Evolutionary conservation across 1,140 invertebrate genomes (phyloP).

Genomic region (Atta texana): DNA sequence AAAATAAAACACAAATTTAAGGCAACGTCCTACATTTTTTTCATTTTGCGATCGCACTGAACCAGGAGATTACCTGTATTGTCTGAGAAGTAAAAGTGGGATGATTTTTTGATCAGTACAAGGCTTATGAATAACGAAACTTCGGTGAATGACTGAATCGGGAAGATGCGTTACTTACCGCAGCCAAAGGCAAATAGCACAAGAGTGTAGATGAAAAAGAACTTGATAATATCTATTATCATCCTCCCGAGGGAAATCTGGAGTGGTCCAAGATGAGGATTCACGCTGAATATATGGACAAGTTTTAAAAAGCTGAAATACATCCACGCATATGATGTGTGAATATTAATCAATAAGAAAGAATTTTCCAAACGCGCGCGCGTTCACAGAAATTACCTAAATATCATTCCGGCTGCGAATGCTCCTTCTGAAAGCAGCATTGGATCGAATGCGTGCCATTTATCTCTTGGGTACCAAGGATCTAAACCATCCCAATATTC

Average conservation of each 20-base stretch:
- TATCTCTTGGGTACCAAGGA: constrained; percentile 93
- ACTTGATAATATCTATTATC: constrained; percentile 97
- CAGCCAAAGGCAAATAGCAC: constrained; percentile 96
- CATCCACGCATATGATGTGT: neutral
- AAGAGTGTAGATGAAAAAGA: constrained; percentile 96
- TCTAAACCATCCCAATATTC: constrained; percentile 91
- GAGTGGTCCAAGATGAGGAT: constrained; percentile 96
- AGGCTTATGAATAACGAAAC: neutral
- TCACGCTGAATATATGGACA: constrained; percentile 98
- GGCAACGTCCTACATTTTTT: neutral
- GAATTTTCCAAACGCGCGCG: neutral
- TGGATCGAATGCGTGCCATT: constrained; percentile 97
- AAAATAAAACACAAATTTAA: constrained; percentile 71
- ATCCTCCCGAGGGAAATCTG: constrained; percentile 96
- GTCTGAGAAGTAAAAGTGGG: neutral
- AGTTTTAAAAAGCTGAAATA: constrained; percentile 93
- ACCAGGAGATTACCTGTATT: neutral
- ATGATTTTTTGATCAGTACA: constrained; percentile 17
- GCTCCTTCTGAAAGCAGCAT: constrained; percentile 97
- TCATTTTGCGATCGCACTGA: neutral
- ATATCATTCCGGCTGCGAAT: constrained; percentile 98
- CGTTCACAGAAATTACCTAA: constrained; percentile 87
- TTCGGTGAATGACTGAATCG: constrained; percentile 30
- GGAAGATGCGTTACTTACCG: constrained; percentile 86
- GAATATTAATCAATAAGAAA: constrained; percentile 15